These are phyloP conservation scores for Crypturellus undulatus DNA, from an alignment of 2,113 vertebrate species.

Conservation along the genomic window DNA sequence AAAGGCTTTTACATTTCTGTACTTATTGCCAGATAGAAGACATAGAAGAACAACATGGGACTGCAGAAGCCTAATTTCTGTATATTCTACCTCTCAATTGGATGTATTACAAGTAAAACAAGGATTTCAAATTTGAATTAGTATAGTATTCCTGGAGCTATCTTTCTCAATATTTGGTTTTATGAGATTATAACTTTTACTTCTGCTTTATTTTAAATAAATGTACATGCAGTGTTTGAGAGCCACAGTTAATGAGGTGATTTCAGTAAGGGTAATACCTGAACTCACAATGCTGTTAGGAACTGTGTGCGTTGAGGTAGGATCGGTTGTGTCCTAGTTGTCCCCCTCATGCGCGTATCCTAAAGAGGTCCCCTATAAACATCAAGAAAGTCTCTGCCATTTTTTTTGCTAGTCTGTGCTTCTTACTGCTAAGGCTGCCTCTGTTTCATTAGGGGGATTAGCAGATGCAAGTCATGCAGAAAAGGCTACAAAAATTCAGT, in stretches of 20 bases:
- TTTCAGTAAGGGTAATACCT: not conserved
- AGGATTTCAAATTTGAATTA: not conserved
- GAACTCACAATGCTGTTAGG: not conserved
- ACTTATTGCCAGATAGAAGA: not conserved
- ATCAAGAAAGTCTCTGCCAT: not conserved
- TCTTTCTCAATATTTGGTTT: not conserved
- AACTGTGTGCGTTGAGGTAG: not conserved
- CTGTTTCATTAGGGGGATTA: not conserved
- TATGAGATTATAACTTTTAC: not conserved
- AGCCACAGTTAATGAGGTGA: not conserved
- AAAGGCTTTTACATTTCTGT: not conserved
- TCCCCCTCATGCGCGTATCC: too few relatives aligned
- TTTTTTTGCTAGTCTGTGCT: not conserved
- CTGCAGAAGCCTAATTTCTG: not conserved
- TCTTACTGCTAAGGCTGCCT: not conserved
- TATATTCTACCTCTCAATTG: not conserved
- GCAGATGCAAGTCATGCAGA: not conserved
- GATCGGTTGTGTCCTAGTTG: not conserved
- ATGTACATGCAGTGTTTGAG: not conserved
- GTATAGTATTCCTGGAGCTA: not conserved
- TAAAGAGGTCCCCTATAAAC: not conserved
- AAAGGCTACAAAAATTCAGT: not conserved
- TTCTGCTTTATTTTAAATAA: not conserved
- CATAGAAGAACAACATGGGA: not conserved
- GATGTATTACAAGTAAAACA: not conserved